Evolutionary conservation across 35 echinoderm and acorn worm species (phyloP).

Genomic region (Stichopus chloronotus): DNA sequence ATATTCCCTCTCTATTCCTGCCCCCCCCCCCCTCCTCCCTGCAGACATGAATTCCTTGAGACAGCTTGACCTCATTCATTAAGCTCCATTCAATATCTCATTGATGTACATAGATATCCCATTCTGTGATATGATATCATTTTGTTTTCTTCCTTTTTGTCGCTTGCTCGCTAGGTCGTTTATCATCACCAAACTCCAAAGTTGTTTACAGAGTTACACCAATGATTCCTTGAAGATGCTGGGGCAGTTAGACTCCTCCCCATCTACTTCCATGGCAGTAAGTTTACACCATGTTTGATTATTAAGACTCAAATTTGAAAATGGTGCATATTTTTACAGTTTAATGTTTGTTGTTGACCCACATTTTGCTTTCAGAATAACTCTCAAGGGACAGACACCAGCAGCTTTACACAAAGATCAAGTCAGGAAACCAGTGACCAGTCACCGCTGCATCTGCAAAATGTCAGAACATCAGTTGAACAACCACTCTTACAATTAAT

Average conservation of each 20-base stretch:
- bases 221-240: constrained; percentile 46
- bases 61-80: no score
- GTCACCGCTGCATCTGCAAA: not conserved
- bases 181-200: not conserved
- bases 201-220: constrained; percentile 33
- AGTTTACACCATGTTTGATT: not conserved
- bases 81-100: no score
- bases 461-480: not conserved
- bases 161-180: no score
- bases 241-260: constrained; percentile 35
- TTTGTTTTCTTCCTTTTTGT: no score
- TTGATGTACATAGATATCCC: no score
- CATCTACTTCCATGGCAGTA: constrained; percentile 6
- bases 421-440: not conserved
- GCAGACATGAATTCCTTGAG: no score
- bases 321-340: not conserved
- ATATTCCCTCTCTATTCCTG: no score
- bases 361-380: constrained; percentile 1
- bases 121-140: no score
- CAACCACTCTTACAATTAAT: constrained; percentile 10
- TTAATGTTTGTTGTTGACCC: not conserved
- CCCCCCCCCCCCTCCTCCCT: no score
- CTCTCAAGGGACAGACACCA: not conserved
- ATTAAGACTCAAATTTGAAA: not conserved
- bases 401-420: not conserved